Percentiles rank a stretch among this genome's conserved stretches.
Evolutionary conservation across 2,888 invertebrate genomes (phyloP).

Genomic region (Drosophila recens): DNA sequence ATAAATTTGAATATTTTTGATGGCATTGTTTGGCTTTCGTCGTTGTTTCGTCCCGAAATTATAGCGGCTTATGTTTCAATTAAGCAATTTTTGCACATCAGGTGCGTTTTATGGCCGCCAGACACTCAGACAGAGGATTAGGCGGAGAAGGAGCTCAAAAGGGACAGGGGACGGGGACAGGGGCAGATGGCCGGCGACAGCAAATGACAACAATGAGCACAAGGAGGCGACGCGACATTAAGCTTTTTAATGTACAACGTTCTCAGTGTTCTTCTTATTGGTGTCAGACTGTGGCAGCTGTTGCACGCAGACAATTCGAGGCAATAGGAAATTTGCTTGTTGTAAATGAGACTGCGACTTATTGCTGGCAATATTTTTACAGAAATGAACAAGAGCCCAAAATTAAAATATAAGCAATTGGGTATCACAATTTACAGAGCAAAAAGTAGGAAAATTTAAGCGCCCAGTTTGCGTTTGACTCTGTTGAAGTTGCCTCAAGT

Average conservation of each 20-base stretch:
- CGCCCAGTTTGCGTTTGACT: slow-evolving; percentile 6
- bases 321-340: slow-evolving; percentile 43
- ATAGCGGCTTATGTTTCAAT: slow-evolving; percentile 80
- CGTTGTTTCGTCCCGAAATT: slow-evolving; percentile 51
- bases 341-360: slow-evolving; percentile 20
- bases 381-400: slow-evolving; percentile 51
- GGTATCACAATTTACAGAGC: slow-evolving; percentile 8
- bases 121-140: slow-evolving; percentile 40
- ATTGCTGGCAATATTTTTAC: slow-evolving; percentile 52
- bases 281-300: slow-evolving; percentile 60
- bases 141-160: neutral
- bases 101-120: slow-evolving; percentile 73
- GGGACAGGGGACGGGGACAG: slow-evolving; percentile 16
- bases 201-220: slow-evolving; percentile 54
- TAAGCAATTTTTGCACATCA: slow-evolving; percentile 78
- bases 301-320: slow-evolving; percentile 57
- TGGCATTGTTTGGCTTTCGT: slow-evolving; percentile 45
- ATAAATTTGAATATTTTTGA: slow-evolving; percentile 74
- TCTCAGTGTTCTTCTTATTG: slow-evolving; percentile 13
- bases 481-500: slow-evolving; percentile 21
- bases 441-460: neutral
- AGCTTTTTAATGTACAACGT: slow-evolving; percentile 69
- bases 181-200: slow-evolving; percentile 23
- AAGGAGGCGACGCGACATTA: slow-evolving; percentile 48
- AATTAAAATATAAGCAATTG: slow-evolving; percentile 57